Evolutionary conservation across 2,888 invertebrate species (phyloP), one percentile per base, ranked within the genome.

Genomic region (Leptodirus hochenwartii): DNA sequence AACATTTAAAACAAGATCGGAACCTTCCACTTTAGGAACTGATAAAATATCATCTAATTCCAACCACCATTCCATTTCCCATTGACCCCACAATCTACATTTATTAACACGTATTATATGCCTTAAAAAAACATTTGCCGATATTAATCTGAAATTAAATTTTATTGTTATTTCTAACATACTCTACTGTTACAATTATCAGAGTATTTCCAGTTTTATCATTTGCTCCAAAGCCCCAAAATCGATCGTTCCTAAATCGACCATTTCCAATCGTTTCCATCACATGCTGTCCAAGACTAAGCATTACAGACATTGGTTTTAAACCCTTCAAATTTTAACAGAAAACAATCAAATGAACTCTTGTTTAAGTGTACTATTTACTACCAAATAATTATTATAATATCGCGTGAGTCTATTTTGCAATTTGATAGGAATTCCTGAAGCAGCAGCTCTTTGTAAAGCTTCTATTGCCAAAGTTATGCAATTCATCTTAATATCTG

Each of bases 41-140:
- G 69, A 73, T 41, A 76, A 61, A 29, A 84, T 61, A 43, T 77
- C 74, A 45, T 77, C 73, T 28, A 81, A 61, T 34, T 69, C 65
- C 13, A 78, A 63, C 17, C 61, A 61, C 81, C 81, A 81, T 51
- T 78, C 78, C 15, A 77, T 62, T 42, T 73, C 74, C 75, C 80
- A 81, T 5, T 69, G 62, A 20, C 72, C 71, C 67, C 74, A 71
- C 40, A 63, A 61, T 42, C 67, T 56, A 40, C 69, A 69, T 41
- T 76, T 73, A 39, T 77, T 73, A 34, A 79, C 62, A 46, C 77
- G 58, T 48, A 78, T 67, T 32, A 82, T 61, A 47, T 77, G 74
- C 41, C 82, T 82, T 50, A 14, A 58, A 47, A 10, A 22, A 8
- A 23, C 2, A 14, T 11, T n/a, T 10, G 15, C 27, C 12, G 26